Conservation (phyloP, 2,888 invertebrate species). For the Belgica antarctica region DNA sequence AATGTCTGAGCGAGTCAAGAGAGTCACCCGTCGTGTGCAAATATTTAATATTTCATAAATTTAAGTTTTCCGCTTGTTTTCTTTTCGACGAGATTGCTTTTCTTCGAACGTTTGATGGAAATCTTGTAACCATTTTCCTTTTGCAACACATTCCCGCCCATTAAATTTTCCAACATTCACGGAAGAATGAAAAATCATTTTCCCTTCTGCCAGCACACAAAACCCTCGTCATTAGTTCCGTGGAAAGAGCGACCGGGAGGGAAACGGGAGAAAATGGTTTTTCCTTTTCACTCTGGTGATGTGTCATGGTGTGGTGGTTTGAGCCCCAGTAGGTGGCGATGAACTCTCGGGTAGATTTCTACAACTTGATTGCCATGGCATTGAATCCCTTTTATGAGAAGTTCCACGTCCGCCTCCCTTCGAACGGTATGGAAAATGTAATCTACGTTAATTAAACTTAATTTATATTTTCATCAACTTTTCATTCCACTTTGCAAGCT, state of each 20-base stretch:
- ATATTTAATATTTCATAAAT: slow-evolving; percentile 23
- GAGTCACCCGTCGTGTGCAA: background rate
- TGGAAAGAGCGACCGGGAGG: background rate
- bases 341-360: background rate
- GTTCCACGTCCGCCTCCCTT: background rate
- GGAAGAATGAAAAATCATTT: slow-evolving; percentile 8
- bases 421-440: slow-evolving; percentile 38
- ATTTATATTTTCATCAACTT: slow-evolving; percentile 43
- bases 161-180: slow-evolving; percentile 34
- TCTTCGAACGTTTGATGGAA: background rate
- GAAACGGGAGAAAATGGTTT: slow-evolving; percentile 30
- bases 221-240: slow-evolving; percentile 38
- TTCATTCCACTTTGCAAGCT: slow-evolving; percentile 30
- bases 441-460: slow-evolving; percentile 44
- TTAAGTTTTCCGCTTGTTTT: slow-evolving; percentile 7
- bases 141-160: slow-evolving; percentile 19
- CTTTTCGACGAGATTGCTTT: background rate
- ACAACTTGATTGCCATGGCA: slow-evolving; percentile 23
- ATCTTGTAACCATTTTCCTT: slow-evolving; percentile 17
- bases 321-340: slow-evolving; percentile 6
- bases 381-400: slow-evolving; percentile 25
- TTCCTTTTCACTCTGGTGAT: slow-evolving; percentile 29
- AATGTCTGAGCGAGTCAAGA: slow-evolving; percentile 2
- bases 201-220: slow-evolving; percentile 7
- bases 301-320: slow-evolving; percentile 32